Conservation (phyloP, 2,888 invertebrate genomes). For the Trimorus sp. region DNA sequence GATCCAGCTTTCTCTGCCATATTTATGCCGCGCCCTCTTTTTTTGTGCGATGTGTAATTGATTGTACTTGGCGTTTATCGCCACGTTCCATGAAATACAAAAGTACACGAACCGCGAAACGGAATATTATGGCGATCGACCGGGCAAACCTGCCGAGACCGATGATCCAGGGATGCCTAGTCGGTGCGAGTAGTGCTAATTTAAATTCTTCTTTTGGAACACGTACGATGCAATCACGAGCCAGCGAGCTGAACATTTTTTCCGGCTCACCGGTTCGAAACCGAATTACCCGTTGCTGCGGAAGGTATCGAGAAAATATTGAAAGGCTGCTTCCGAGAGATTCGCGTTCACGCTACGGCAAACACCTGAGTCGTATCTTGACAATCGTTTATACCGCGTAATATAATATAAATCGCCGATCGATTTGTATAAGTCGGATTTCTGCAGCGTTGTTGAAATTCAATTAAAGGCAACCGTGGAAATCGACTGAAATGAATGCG, state of each 20-base stretch:
- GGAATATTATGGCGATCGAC: slow-evolving; percentile 18
- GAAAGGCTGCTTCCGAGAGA: slow-evolving; percentile 67
- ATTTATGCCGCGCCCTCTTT: no score
- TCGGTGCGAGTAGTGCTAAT: slow-evolving; percentile 54
- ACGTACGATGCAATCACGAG: slow-evolving; percentile 59
- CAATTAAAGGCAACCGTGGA: slow-evolving; percentile 20
- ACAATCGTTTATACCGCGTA: slow-evolving; percentile 46
- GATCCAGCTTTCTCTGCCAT: no score
- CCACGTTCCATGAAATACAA: slow-evolving; percentile 2
- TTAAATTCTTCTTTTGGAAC: slow-evolving; percentile 60
- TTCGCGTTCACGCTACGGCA: slow-evolving; percentile 52
- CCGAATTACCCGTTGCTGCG: slow-evolving; percentile 76
- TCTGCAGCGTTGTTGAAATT: slow-evolving; percentile 34
- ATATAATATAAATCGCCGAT: slow-evolving; percentile 48
- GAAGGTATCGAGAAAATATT: slow-evolving; percentile 75
- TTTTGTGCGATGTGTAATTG: slow-evolving; percentile 35
- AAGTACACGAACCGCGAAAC: slow-evolving; percentile 25
- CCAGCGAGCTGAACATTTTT: slow-evolving; percentile 75
- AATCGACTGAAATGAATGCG: background rate
- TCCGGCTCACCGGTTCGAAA: slow-evolving; percentile 75
- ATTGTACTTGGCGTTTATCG: slow-evolving; percentile 23
- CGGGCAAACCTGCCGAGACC: slow-evolving; percentile 30
- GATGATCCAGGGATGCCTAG: slow-evolving; percentile 31
- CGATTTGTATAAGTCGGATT: slow-evolving; percentile 46
- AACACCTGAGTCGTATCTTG: slow-evolving; percentile 48